Evolutionary conservation across 2,113 vertebrate species (phyloP), one percentile per base, ranked within the genome.

Genomic region (Hirundichthys speculiger): DNA sequence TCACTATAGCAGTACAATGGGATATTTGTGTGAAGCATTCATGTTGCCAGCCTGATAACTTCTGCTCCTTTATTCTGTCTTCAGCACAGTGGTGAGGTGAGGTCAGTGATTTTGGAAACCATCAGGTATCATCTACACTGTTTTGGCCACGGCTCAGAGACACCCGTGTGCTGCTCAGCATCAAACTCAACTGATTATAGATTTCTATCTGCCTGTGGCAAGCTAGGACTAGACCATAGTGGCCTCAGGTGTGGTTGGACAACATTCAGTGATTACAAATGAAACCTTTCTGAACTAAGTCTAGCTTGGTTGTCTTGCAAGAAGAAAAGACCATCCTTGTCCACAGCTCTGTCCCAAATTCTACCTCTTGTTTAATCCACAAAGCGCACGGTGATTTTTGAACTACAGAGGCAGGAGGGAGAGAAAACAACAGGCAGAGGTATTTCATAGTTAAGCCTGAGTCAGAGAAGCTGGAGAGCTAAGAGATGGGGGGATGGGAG

Each of bases 391-490:
- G 54, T 65, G 73, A 66, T 79, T 81, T 57, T 70, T 73, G 79
- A 70, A 55, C 62, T 69, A 72, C 63, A 73, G 80, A 82, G 70
- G 66, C 59, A 57, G 69, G 76, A 80, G 76, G 42, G 73, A 83
- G 68, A 54, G 83, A 88, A 79, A 80, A 88, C 75, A 87, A 85
- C 79, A 71, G 77, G 82, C 82, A 22, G 53, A 86, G 82, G 79
- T 80, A 85, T 89, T 86, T 82, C 64, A 71, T 78, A 85, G 86
- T 86, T 85, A 71, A 81, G 82, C 84, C 77, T 79, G 83, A 91
- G 86, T 88, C 87, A 88, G 85, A 75, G 79, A 81, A 64, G 79
- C 87, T 90, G 81, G 79, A 83, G 84, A 71, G 73, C 77, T 69
- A 56, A 84, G 78, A 77, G 79, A 71, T 84, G 69, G 82, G 80